phyloP scores from a whole-genome alignment of 2,113 vertebrate genomes.

The Rhinolophus sinicus region DNA sequence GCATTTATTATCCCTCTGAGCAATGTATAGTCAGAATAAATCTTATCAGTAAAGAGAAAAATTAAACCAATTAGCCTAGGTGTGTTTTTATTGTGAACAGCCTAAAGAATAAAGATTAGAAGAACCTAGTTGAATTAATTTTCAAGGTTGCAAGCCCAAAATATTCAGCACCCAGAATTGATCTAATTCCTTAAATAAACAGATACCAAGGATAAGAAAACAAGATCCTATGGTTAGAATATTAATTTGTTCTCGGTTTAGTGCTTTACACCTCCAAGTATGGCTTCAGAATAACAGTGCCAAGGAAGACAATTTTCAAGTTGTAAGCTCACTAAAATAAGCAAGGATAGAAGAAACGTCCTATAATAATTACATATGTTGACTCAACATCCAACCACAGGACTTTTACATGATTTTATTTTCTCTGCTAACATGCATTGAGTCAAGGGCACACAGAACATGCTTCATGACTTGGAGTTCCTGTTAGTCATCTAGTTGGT shows the following conservation, averaged over 20 bases:
- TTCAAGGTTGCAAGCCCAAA: constrained; percentile 45
- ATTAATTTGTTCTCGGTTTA: constrained; percentile 12
- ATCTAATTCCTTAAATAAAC: constrained; percentile 24
- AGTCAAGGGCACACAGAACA: neutral
- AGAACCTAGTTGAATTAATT: neutral
- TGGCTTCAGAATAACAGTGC: constrained; percentile 43
- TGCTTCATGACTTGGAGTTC: neutral
- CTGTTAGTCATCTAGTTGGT: neutral
- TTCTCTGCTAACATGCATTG: neutral
- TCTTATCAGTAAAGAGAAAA: constrained; percentile 15
- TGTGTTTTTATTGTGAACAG: neutral
- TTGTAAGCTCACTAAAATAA: constrained; percentile 28
- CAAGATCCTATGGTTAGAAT: neutral
- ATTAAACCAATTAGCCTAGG: neutral
- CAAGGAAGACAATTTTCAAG: constrained; percentile 51
- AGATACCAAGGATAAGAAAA: neutral
- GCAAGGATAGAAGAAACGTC: constrained; percentile 14
- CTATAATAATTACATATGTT: constrained; percentile 20
- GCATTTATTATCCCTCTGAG: neutral
- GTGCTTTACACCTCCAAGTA: constrained; percentile 30
- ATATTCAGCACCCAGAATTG: constrained; percentile 6
- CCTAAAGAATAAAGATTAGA: neutral
- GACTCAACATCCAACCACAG: neutral
- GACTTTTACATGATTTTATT: constrained; percentile 29
- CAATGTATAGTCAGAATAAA: constrained; percentile 5